phyloP scores from a whole-genome alignment of 2,113 vertebrate species.

The Mungos mungo region DNA sequence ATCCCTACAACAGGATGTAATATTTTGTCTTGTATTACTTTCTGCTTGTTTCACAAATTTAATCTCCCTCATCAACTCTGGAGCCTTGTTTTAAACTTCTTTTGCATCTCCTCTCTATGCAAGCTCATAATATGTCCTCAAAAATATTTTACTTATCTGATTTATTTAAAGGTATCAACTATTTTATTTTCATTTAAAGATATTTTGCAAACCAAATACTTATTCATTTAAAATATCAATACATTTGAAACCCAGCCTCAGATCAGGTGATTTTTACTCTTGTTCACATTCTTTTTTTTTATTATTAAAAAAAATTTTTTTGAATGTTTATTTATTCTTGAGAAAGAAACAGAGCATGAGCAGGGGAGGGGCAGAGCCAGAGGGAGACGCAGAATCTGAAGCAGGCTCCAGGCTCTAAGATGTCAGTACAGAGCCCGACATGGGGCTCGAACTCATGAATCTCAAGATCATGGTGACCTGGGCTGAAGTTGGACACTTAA shows the following conservation, averaged over 20 bases:
- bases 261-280: background rate
- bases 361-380: too few species aligned
- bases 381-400: too few species aligned
- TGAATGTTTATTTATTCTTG: too few species aligned
- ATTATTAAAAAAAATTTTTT: too few species aligned
- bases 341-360: too few species aligned
- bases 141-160: background rate
- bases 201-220: constrained; percentile 15
- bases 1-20: background rate
- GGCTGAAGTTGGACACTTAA: too few species aligned
- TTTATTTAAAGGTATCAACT: constrained; percentile 12
- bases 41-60: background rate
- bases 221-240: constrained; percentile 28
- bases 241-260: background rate
- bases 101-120: background rate
- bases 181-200: constrained; percentile 15
- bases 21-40: background rate
- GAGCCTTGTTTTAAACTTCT: background rate
- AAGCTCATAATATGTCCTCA: background rate
- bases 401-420: too few species aligned
- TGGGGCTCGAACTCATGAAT: too few species aligned
- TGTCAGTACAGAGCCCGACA: too few species aligned
- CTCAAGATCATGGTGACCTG: too few species aligned
- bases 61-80: background rate
- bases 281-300: background rate